Evolutionary conservation across 2,113 vertebrate genomes (phyloP), one percentile per base, ranked within the genome.

Genomic region (Oryzias melastigma): DNA sequence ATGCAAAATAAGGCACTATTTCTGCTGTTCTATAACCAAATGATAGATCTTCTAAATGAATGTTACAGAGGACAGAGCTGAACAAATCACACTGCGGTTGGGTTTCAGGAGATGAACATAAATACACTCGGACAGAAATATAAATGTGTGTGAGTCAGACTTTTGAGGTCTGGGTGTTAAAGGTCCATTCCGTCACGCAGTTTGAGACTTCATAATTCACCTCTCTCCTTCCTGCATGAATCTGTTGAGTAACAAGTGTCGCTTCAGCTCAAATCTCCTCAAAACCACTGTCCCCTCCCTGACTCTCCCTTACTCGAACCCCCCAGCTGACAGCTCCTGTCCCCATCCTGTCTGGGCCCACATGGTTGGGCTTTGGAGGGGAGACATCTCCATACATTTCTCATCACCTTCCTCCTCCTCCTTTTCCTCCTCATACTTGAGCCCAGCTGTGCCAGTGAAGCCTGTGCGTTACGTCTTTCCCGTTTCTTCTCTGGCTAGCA

Each of bases 381-480:
- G 71, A 80, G 65, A 78, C 65, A 70, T 85, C 78, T 57, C 75
- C 35, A 47, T 80, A 70, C 66, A 74, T 71, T 62, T 67, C 73
- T 67, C 73, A 65, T 73, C 73, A 29, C 44, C 54, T 18, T 15
- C 35, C 53, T 25, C 50, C 57, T 62, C 58, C 57, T 35, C 24
- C 65, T 61, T 48, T 52, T 53, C 62, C 71, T 73, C 68, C 19
- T 27, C 12, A 16, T 50, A 10, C 56, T 63, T 47, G 15, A 58
- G 50, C 52, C 73, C 80, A 82, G 73, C 78, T 83, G 81, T 87
- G 78, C 84, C 80, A 86, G 60, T 18, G 25, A 59, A 76, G 71
- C 71, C 66, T 14, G 68, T 68, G 71, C 64, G 53, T 77, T 85
- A 73, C 67, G 65, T 68, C 66, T 79, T 83, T 88, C 83, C 86